Base-by-base conservation (phyloP, 2,113 vertebrate species). In the Prionailurus bengalensis region DNA sequence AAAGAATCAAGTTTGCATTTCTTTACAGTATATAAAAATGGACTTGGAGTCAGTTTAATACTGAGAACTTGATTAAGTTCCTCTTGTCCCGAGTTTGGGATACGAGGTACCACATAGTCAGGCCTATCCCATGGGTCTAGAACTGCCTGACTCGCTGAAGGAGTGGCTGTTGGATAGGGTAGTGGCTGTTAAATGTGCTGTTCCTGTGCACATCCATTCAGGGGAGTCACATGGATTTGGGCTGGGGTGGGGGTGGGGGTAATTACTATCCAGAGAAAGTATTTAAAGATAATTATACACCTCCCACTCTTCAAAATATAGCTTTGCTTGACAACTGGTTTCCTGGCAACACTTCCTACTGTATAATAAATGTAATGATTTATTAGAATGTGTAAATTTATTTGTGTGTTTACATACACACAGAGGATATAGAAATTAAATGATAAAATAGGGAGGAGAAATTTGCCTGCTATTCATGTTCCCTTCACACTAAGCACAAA, bases 221-320 rank as follows among this genome's bases (percentile, higher is more conserved):
- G 36, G 45, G 89, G 79, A 95, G 96, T 97, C 98, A 98, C 97
- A 79, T 92, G 98, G 97, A 97, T 97, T 97, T 93, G 96, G 91
- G 88, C 76, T 89, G 95, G 80, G 96, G n/a, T 39, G 94, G 96
- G 96, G 93, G 94, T 98, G 97, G 95, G 98, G 96, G 98, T 99
- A 99, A 99, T 99, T 99, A 98, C 98, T 98, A 98, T 98, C 98
- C 96, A 98, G 96, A 97, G 98, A 98, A 98, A 98, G 98, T 99
- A 99, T 99, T 99, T 99, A 98, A 99, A 98, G 99, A 98, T 99
- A 99, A 99, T 99, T 98, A 99, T 96, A 99, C 97, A 98, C 98
- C 98, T 98, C 98, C 98, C 97, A 98, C 98, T 98, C 98, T 97
- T 99, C 98, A 99, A 98, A 99, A 99, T 98, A 98, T 97, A 98